phyloP scores from a whole-genome alignment of 1,140 invertebrate species.

The Heliothis virescens region DNA sequence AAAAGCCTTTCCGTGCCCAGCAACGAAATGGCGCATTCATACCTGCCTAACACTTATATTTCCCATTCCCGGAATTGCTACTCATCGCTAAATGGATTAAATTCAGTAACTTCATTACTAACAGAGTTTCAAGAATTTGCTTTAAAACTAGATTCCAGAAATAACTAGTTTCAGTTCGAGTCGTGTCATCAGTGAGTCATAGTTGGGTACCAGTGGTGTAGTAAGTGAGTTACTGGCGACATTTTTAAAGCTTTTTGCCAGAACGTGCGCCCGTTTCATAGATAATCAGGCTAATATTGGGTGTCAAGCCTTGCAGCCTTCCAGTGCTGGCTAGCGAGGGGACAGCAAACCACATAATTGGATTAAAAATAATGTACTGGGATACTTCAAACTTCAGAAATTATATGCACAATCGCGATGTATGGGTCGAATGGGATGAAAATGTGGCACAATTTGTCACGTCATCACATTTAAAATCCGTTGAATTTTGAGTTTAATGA shows the following conservation, averaged over 20 bases:
- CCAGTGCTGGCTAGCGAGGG: not conserved
- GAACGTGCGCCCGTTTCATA: constrained; percentile 62
- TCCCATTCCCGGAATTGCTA: not conserved
- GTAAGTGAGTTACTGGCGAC: constrained; percentile 79
- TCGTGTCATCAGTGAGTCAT: constrained; percentile 50
- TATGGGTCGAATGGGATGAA: not conserved
- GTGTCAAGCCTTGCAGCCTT: constrained; percentile 58
- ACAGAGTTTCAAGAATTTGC: not conserved
- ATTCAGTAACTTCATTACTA: constrained; percentile 9
- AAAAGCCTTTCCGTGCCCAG: too few relatives aligned
- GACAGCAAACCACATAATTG: not conserved
- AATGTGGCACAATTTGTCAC: constrained; percentile 11
- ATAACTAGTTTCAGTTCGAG: constrained; percentile 41
- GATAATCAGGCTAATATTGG: constrained; percentile 76
- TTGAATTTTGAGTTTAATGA: constrained; percentile 15
- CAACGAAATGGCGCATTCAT: too few relatives aligned
- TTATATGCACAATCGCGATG: not conserved
- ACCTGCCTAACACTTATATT: not conserved
- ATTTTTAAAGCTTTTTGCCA: constrained; percentile 82
- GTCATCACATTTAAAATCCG: not conserved
- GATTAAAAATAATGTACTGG: constrained; percentile 29
- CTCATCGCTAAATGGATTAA: constrained; percentile 4
- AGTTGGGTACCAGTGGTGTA: constrained; percentile 56
- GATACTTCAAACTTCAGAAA: not conserved
- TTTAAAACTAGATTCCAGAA: constrained; percentile 7